Conservation (phyloP, 2,113 vertebrate genomes). For the Corynorhinus townsendii region DNA sequence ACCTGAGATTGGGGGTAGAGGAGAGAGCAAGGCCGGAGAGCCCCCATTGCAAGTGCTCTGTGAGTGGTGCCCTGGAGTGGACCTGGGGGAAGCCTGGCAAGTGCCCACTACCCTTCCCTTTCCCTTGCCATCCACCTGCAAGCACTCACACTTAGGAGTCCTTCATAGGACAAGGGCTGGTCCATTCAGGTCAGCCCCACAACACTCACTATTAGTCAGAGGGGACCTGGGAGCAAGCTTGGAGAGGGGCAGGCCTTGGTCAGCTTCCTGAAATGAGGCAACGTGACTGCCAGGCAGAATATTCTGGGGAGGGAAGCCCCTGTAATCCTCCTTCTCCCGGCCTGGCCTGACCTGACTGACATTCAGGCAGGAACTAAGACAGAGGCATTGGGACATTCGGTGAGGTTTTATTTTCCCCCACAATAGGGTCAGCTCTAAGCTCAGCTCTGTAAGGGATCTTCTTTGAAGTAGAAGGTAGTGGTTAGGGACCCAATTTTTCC, state of each 20-base stretch:
- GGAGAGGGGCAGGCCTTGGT: not conserved
- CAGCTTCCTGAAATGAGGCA: not conserved
- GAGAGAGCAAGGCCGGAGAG: not conserved
- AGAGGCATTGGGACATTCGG: not conserved
- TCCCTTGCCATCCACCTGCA: not conserved
- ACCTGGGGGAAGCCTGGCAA: too few species aligned
- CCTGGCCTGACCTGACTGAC: not conserved
- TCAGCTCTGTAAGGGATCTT: not conserved
- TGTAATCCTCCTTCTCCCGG: not conserved
- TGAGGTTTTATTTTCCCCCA: not conserved
- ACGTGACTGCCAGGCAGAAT: not conserved
- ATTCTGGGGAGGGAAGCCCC: not conserved
- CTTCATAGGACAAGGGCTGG: not conserved
- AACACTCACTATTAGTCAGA: not conserved
- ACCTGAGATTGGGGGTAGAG: not conserved
- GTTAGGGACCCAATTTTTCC: not conserved
- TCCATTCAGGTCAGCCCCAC: not conserved
- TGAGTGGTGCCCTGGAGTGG: not conserved
- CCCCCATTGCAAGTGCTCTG: not conserved
- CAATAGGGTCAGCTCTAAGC: not conserved
- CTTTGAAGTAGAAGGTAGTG: slow-evolving; percentile 21
- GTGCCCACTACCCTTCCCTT: not conserved
- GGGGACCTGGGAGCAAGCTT: not conserved
- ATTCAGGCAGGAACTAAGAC: not conserved
- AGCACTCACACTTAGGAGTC: not conserved